A percentile compares a stretch with the other conserved stretches of the same genome.
Conservation (phyloP, 2,797 vertebrate species). For the Melanotaenia nigrans region DNA sequence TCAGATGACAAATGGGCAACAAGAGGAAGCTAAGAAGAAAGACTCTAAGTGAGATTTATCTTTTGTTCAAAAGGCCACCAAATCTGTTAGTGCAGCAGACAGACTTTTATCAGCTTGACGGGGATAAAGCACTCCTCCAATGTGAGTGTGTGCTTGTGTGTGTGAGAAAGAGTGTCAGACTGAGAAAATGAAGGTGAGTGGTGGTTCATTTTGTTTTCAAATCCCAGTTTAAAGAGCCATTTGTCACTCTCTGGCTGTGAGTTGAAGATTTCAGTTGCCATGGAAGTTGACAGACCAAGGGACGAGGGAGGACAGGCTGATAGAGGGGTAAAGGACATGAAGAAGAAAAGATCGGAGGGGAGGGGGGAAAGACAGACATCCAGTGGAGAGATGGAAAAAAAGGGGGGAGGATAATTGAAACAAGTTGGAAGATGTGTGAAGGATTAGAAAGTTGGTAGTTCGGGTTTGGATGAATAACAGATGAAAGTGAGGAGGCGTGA, state of each 20-base stretch:
- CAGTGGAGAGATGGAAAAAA: background rate
- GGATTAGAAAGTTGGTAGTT: slow-evolving; percentile 9
- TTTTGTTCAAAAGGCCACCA: slow-evolving; percentile 57
- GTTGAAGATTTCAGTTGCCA: slow-evolving; percentile 43
- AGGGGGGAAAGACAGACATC: background rate
- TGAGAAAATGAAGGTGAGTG: slow-evolving; percentile 19
- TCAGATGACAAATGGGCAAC: slow-evolving; percentile 33
- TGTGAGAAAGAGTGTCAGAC: slow-evolving; percentile 24
- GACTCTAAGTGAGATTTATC: slow-evolving; percentile 65
- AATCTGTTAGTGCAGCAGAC: slow-evolving; percentile 59
- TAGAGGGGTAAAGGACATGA: slow-evolving; percentile 2
- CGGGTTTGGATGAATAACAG: slow-evolving; percentile 37
- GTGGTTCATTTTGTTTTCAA: slow-evolving; percentile 39
- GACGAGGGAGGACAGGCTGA: slow-evolving; percentile 44
- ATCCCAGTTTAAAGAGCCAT: slow-evolving; percentile 49
- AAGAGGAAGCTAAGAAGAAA: slow-evolving; percentile 27
- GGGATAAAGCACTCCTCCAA: slow-evolving; percentile 32
- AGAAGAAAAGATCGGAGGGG: background rate
- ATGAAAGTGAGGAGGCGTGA: slow-evolving; percentile 45
- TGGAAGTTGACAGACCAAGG: slow-evolving; percentile 33
- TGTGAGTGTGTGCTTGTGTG: slow-evolving; percentile 19
- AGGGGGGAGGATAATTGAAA: background rate
- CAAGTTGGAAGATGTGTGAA: background rate
- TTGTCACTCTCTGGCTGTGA: slow-evolving; percentile 36
- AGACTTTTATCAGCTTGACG: slow-evolving; percentile 57